Conservation (phyloP, 2,888 invertebrate genomes). For the Merodon equestris region DNA sequence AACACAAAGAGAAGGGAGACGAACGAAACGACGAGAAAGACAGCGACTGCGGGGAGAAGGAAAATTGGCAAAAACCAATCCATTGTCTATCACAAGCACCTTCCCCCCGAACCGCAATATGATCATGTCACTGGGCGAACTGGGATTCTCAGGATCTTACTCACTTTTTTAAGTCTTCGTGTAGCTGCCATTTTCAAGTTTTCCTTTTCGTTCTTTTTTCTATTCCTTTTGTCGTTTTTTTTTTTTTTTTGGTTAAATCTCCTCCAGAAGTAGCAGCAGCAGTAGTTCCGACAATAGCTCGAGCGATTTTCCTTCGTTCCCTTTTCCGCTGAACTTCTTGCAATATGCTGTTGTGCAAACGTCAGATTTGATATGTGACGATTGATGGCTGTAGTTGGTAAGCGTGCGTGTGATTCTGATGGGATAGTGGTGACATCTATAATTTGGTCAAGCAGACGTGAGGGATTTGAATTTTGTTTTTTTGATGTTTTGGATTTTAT, state of each 20-base stretch:
- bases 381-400: constrained; percentile 25
- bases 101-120: no score
- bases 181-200: constrained; percentile 67
- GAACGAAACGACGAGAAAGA: no score
- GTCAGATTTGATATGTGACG: constrained; percentile 38
- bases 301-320: constrained; percentile 43
- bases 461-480: no score
- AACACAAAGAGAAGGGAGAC: no score
- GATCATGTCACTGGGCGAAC: no score
- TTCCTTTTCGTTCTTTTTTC: constrained; percentile 53
- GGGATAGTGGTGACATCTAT: constrained; percentile 27
- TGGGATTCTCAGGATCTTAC: constrained; percentile 11
- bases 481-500: no score
- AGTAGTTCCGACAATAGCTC: constrained; percentile 46
- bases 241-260: constrained; percentile 1
- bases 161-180: constrained; percentile 64
- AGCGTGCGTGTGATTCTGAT: neutral
- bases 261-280: constrained; percentile 50
- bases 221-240: no score
- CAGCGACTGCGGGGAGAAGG: constrained; percentile 2
- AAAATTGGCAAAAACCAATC: constrained; percentile 8
- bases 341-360: constrained; percentile 48
- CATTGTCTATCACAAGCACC: neutral
- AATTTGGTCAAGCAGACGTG: neutral
- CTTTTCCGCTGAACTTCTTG: constrained; percentile 48